Conservation (phyloP, 2,797 vertebrate species). For the Odontamblyopus rebecca region DNA sequence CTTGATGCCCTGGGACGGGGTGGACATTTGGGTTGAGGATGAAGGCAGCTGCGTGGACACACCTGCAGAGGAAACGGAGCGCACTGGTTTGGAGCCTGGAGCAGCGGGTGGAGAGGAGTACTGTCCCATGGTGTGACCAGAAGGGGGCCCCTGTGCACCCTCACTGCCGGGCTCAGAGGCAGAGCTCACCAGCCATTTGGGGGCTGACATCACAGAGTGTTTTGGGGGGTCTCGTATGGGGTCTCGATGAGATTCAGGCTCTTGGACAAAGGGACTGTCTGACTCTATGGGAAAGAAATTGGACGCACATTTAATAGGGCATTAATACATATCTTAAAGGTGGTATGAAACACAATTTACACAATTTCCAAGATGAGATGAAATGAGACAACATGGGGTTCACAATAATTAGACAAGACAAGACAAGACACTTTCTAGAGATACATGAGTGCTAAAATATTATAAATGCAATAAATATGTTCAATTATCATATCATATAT, state of each 20-base stretch:
- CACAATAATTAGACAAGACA: too few relatives aligned
- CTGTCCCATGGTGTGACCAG: constrained; percentile 68
- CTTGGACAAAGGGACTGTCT: constrained; percentile 77
- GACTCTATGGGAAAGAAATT: constrained; percentile 73
- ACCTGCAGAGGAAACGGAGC: constrained; percentile 75
- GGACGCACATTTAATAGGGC: background rate
- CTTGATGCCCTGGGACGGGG: constrained; percentile 76
- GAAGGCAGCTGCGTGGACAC: constrained; percentile 70
- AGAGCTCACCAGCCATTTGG: constrained; percentile 86
- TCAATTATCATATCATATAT: background rate
- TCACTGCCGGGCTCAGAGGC: constrained; percentile 78
- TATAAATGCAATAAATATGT: background rate
- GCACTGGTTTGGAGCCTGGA: constrained; percentile 69
- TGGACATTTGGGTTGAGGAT: constrained; percentile 55
- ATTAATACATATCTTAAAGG: background rate
- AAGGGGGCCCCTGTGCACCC: constrained; percentile 59
- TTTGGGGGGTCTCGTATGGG: constrained; percentile 79
- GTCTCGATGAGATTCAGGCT: constrained; percentile 79
- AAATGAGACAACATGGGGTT: too few relatives aligned
- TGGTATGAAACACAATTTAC: too few relatives aligned
- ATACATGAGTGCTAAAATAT: background rate
- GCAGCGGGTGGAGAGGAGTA: constrained; percentile 61
- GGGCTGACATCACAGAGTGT: constrained; percentile 83
- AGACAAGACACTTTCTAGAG: background rate
- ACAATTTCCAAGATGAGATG: too few relatives aligned